A percentile compares a stretch with the other conserved stretches of the same genome.
These are phyloP conservation scores for Zeugodacus cucurbitae DNA, from an alignment of 1,140 invertebrate species.

Conservation along the genomic window DNA sequence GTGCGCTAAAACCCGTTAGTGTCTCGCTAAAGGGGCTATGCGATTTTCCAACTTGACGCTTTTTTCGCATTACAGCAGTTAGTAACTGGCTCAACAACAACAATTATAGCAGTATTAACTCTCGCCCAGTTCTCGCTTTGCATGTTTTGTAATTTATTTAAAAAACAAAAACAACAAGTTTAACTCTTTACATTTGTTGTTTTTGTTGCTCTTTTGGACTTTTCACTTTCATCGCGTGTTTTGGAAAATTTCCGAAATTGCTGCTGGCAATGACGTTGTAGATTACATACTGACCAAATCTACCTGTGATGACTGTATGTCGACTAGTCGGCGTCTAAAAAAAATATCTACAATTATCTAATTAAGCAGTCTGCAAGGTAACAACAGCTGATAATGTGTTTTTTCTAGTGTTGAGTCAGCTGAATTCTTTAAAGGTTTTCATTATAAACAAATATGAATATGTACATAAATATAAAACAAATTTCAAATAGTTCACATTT, in stretches of 20 bases:
- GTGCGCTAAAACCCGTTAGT: not conserved
- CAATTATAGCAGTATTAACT: not conserved
- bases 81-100: not conserved
- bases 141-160: conserved; percentile 14
- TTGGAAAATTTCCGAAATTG: not conserved
- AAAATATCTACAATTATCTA: not conserved
- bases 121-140: not conserved
- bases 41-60: not conserved
- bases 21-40: not conserved
- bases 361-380: not conserved
- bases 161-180: not conserved
- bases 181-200: not conserved
- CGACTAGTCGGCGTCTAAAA: not conserved
- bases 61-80: not conserved
- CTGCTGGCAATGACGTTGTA: not conserved
- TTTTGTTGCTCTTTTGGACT: not conserved
- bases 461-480: too few relatives aligned
- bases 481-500: too few relatives aligned
- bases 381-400: not conserved
- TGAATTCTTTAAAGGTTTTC: not conserved
- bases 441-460: too few relatives aligned
- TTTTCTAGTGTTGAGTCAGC: too few relatives aligned
- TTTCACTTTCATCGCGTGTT: conserved; percentile 17
- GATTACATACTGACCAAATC: not conserved
- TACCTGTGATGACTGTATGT: not conserved